A percentile compares a stretch with the other conserved stretches of the same genome.
These are phyloP conservation scores for Cetoscarus ocellatus DNA, from an alignment of 2,797 vertebrate genomes.

Conservation along the genomic window DNA sequence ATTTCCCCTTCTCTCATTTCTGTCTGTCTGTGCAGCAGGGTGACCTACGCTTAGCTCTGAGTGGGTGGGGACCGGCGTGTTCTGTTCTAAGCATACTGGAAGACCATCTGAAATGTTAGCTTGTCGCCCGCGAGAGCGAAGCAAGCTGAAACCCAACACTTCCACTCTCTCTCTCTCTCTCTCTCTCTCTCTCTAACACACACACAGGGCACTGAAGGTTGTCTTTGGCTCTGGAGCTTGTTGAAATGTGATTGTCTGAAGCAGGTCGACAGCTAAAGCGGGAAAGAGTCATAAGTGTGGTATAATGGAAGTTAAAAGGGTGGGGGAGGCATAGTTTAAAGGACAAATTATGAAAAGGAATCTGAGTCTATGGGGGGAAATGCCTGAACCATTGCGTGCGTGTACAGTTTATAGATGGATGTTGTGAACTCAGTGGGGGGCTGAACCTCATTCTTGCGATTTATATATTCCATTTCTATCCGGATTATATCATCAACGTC, in stretches of 20 bases:
- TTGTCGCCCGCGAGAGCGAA: constrained; percentile 46
- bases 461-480: constrained; percentile 41
- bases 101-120: constrained; percentile 71
- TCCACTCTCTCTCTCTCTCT: not conserved
- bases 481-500: constrained; percentile 58
- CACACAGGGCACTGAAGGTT: constrained; percentile 11
- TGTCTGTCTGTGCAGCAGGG: constrained; percentile 45
- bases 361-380: constrained; percentile 26
- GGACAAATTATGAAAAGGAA: constrained; percentile 38
- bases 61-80: constrained; percentile 58
- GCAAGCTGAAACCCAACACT: constrained; percentile 59
- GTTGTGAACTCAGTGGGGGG: constrained; percentile 21
- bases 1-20: constrained; percentile 38
- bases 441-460: constrained; percentile 34
- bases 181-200: not conserved
- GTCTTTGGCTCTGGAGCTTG: constrained; percentile 38
- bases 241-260: constrained; percentile 58
- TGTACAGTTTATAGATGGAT: constrained; percentile 16
- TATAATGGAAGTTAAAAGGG: constrained; percentile 37
- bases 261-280: constrained; percentile 22
- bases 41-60: constrained; percentile 76
- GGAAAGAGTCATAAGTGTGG: constrained; percentile 29
- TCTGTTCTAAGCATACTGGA: constrained; percentile 67
- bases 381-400: constrained; percentile 15
- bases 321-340: constrained; percentile 31